These are phyloP conservation scores for Indicator indicator DNA, from an alignment of 2,113 vertebrate genomes.

Conservation along the genomic window DNA sequence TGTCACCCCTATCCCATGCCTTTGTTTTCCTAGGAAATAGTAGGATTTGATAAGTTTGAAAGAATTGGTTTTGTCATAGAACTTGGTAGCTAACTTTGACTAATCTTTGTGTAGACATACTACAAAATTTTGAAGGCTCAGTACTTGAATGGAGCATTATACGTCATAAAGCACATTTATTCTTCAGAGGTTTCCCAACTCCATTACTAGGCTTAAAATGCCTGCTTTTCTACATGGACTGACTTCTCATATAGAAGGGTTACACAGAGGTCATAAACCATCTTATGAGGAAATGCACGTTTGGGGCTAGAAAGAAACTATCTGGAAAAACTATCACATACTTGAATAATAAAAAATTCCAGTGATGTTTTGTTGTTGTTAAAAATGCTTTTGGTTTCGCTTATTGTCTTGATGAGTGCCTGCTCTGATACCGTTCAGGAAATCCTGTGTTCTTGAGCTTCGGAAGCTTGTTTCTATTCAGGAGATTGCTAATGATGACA, in stretches of 20 bases:
- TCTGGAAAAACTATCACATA: conserved; percentile 20
- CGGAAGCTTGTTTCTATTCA: conserved; percentile 9
- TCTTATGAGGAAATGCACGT: neutral
- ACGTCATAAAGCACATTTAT: neutral
- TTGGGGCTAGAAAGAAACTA: neutral
- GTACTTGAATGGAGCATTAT: neutral
- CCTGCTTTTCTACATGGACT: neutral
- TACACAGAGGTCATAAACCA: neutral
- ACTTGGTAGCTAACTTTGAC: neutral
- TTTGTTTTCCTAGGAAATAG: neutral
- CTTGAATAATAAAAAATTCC: neutral
- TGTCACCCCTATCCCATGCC: rapidly evolving
- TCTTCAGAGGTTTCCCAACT: neutral
- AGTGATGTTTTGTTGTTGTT: neutral
- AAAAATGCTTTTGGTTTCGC: conserved; percentile 11
- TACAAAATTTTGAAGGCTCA: neutral
- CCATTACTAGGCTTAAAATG: neutral
- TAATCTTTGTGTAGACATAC: neutral
- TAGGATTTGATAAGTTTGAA: neutral
- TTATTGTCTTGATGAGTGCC: conserved; percentile 34
- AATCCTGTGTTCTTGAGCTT: conserved; percentile 55
- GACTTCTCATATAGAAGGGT: neutral
- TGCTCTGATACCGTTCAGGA: conserved; percentile 45
- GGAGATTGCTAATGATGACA: neutral
- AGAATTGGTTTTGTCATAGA: neutral